These are phyloP conservation scores for Coelogynopora nodosa DNA, from an alignment of 2,888 invertebrate species.

Conservation along the genomic window DNA sequence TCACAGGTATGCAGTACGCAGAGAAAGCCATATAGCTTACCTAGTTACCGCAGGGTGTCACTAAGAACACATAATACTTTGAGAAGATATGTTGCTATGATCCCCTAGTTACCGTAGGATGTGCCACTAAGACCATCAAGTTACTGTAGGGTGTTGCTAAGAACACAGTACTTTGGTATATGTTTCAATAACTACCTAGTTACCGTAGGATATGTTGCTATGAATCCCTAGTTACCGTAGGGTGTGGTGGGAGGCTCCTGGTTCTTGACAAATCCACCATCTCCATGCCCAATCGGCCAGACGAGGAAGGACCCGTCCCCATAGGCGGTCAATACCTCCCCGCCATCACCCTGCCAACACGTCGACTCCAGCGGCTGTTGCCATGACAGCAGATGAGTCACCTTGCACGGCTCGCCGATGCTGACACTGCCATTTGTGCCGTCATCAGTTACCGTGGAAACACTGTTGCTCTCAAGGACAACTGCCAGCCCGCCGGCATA, in stretches of 20 bases:
- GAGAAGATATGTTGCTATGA: no score
- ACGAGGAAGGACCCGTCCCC: conserved; percentile 87
- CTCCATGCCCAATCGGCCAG: conserved; percentile 55
- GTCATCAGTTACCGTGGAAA: background rate
- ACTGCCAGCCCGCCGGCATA: background rate
- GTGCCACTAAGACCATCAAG: no score
- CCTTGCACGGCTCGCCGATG: background rate
- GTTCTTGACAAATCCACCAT: background rate
- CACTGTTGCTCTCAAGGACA: background rate
- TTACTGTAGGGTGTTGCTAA: no score
- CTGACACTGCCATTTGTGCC: background rate
- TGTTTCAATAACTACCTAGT: background rate
- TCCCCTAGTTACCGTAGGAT: no score
- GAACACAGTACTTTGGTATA: no score
- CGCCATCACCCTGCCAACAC: conserved; percentile 73
- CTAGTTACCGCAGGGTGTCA: no score
- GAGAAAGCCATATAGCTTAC: no score
- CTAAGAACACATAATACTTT: no score
- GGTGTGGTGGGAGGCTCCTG: conserved; percentile 68
- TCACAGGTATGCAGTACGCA: no score
- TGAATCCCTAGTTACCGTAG: conserved; percentile 69
- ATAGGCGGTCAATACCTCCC: conserved; percentile 80
- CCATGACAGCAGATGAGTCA: background rate
- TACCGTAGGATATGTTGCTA: no score
- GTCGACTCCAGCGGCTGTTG: conserved; percentile 69